phyloP scores from a whole-genome alignment of 1,140 invertebrate genomes.

The Bursaphelenchus mucronatus region DNA sequence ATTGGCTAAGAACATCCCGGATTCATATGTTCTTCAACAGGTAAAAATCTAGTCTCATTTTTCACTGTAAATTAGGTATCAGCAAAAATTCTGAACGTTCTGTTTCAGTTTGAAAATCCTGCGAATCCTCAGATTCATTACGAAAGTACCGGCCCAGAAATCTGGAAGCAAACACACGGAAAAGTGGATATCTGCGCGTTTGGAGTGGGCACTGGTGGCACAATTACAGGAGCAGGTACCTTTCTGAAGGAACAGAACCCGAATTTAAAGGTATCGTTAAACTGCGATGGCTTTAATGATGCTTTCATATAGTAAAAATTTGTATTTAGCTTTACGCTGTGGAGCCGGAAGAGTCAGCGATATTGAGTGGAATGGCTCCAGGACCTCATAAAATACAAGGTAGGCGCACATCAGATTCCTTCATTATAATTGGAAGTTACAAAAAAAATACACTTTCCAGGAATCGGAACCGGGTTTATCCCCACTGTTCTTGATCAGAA shows the following conservation, averaged over 20 bases:
- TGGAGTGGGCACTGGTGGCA: slow-evolving; percentile 56
- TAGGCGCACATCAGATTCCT: slow-evolving; percentile 10
- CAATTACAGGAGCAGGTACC: slow-evolving; percentile 53
- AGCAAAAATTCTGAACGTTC: slow-evolving; percentile 21
- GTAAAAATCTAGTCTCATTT: slow-evolving; percentile 21
- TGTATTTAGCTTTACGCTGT: slow-evolving; percentile 49
- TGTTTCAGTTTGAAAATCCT: slow-evolving; percentile 55
- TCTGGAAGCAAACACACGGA: slow-evolving; percentile 56
- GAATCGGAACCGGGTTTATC: slow-evolving; percentile 53
- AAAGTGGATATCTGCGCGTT: slow-evolving; percentile 56
- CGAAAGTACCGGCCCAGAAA: slow-evolving; percentile 56
- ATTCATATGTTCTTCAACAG: slow-evolving; percentile 50
- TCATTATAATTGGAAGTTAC: slow-evolving; percentile 9
- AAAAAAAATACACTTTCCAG: slow-evolving; percentile 26
- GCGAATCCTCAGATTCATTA: slow-evolving; percentile 58
- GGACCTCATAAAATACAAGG: slow-evolving; percentile 59
- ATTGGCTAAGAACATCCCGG: slow-evolving; percentile 48
- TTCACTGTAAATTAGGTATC: not conserved
- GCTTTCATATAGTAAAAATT: not conserved
- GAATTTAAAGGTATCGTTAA: slow-evolving; percentile 35
- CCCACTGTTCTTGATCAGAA: slow-evolving; percentile 47
- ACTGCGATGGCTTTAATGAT: not conserved
- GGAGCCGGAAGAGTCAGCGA: slow-evolving; percentile 53
- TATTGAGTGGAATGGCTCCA: slow-evolving; percentile 42
- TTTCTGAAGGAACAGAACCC: slow-evolving; percentile 53